Percentiles rank a stretch among this genome's conserved stretches.
Conservation (phyloP, 2,113 vertebrate genomes). For the Recurvirostra avosetta region DNA sequence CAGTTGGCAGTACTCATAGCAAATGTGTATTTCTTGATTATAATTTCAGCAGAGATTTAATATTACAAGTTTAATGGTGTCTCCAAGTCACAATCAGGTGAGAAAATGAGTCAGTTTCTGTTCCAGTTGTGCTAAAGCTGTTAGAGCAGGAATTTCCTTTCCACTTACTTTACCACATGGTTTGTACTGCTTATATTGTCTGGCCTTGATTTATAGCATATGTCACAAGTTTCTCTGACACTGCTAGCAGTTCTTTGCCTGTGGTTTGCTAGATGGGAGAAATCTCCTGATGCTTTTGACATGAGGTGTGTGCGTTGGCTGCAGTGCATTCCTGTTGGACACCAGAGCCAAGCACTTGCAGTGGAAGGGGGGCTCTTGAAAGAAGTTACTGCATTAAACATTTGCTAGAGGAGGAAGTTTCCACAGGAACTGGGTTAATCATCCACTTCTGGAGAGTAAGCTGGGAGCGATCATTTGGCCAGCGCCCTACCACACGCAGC, state of each 20-base stretch:
- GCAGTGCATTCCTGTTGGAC: neutral
- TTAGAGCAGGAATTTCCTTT: constrained; percentile 6
- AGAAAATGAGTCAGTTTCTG: neutral
- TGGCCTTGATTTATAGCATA: neutral
- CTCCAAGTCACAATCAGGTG: neutral
- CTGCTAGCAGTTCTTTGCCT: neutral
- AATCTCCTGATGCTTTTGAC: neutral
- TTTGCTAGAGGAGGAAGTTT: neutral
- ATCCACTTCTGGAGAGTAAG: neutral
- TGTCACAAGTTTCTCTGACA: neutral
- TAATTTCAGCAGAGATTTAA: neutral
- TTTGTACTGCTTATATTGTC: neutral
- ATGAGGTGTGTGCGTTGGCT: neutral
- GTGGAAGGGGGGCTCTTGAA: neutral
- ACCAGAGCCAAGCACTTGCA: neutral
- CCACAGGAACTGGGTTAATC: neutral
- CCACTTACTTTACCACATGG: neutral
- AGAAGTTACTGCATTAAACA: neutral
- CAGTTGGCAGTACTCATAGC: neutral
- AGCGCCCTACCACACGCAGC: neutral
- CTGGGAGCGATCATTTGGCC: neutral
- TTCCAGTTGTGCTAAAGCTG: neutral
- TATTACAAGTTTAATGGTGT: neutral
- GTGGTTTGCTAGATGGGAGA: neutral
- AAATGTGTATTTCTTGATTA: neutral